A percentile compares a stretch with the other conserved stretches of the same genome.
Evolutionary conservation across 2,797 vertebrate genomes (phyloP).

Genomic region (Crenuchus spilurus): DNA sequence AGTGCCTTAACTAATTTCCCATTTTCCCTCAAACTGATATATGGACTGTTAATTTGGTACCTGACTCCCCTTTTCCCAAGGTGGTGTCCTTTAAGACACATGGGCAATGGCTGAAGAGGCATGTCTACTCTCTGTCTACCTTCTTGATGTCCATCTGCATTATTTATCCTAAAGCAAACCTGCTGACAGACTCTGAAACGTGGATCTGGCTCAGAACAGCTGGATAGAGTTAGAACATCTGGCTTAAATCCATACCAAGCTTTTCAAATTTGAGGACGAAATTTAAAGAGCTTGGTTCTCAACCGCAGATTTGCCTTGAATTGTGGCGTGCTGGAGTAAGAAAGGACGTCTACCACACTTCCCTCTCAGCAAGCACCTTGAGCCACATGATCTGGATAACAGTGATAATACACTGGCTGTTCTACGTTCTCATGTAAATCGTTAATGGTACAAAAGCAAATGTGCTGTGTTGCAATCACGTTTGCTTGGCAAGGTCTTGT

Average conservation of each 20-base stretch:
- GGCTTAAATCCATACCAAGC: conserved; percentile 66
- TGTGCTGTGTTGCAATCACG: background rate
- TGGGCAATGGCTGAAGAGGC: background rate
- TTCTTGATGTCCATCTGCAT: no score
- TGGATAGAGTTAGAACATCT: conserved; percentile 68
- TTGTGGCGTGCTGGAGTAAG: background rate
- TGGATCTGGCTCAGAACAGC: conserved; percentile 63
- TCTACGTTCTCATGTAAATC: background rate
- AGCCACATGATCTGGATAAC: background rate
- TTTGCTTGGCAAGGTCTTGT: background rate
- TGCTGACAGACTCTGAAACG: conserved; percentile 57
- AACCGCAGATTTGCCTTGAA: conserved; percentile 11
- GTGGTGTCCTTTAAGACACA: no score
- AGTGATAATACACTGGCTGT: background rate
- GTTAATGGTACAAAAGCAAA: background rate
- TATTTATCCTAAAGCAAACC: conserved; percentile 64
- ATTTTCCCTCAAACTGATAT: background rate
- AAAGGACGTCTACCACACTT: background rate
- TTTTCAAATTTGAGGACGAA: conserved; percentile 60
- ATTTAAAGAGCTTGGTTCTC: conserved; percentile 55
- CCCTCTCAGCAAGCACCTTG: background rate
- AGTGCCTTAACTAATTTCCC: background rate
- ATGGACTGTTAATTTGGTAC: conserved; percentile 3
- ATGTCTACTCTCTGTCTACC: conserved; percentile 9
- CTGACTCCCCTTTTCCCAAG: conserved; percentile 11